Conservation (phyloP, 2,888 invertebrate species). For the Heliconius sara region DNA sequence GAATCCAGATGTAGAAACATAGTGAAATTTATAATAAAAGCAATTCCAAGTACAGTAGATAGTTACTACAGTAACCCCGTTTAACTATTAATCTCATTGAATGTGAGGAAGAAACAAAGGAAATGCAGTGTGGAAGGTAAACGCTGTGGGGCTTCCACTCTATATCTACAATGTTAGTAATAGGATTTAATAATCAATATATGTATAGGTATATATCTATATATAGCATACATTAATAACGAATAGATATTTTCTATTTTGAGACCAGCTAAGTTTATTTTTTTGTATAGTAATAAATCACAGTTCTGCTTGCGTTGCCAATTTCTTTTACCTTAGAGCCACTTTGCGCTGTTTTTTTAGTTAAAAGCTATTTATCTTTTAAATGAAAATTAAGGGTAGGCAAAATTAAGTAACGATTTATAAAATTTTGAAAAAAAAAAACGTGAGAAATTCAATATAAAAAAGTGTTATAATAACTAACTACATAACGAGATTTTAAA, state of each 20-base stretch:
- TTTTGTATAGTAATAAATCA: neutral
- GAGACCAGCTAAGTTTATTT: neutral
- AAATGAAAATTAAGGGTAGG: too few species aligned
- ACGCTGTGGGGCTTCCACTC: slow-evolving; percentile 26
- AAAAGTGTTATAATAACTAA: too few species aligned
- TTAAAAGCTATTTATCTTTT: too few species aligned
- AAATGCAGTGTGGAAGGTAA: slow-evolving; percentile 22
- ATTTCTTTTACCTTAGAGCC: neutral
- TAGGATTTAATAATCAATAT: slow-evolving; percentile 17
- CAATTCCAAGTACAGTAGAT: slow-evolving; percentile 5
- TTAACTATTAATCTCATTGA: slow-evolving; percentile 27
- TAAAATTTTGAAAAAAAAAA: too few species aligned
- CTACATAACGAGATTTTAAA: too few species aligned
- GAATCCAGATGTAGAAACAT: too few species aligned
- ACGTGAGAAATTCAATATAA: too few species aligned
- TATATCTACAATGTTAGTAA: slow-evolving; percentile 6
- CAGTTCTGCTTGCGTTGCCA: neutral
- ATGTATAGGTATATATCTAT: neutral
- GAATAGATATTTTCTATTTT: neutral
- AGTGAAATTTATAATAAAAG: neutral
- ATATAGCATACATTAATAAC: neutral
- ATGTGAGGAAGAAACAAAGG: slow-evolving; percentile 33
- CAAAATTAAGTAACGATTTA: too few species aligned
- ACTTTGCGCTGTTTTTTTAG: too few species aligned
- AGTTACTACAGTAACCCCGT: slow-evolving; percentile 10